Conservation (phyloP, 2,113 vertebrate species). For the Brachyistius frenatus region DNA sequence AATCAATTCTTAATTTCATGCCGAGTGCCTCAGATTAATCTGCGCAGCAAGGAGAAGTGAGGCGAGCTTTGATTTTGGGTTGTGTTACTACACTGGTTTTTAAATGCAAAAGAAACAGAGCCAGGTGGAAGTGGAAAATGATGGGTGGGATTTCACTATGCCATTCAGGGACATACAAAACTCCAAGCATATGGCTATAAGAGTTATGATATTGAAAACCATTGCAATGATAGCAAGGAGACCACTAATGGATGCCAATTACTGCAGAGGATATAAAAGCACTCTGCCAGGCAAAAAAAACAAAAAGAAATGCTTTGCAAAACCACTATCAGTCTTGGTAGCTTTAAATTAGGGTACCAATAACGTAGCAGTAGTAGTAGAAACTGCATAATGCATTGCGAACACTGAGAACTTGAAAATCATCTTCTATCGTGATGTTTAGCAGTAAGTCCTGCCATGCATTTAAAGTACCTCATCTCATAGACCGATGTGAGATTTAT, state of each 20-base stretch:
- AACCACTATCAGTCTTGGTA: constrained; percentile 10
- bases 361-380: constrained; percentile 41
- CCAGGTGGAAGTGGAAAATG: constrained; percentile 26
- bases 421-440: constrained; percentile 60
- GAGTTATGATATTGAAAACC: constrained; percentile 39
- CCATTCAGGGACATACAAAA: constrained; percentile 24
- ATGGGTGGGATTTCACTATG: constrained; percentile 10
- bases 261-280: constrained; percentile 28
- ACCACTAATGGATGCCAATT: constrained; percentile 31
- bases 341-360: constrained; percentile 52
- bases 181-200: constrained; percentile 13
- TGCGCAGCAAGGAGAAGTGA: constrained; percentile 56
- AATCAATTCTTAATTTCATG: constrained; percentile 89
- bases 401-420: constrained; percentile 38
- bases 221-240: constrained; percentile 33
- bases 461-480: constrained; percentile 74
- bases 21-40: constrained; percentile 82
- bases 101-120: constrained; percentile 41
- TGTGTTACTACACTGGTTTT: constrained; percentile 29
- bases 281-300: constrained; percentile 21
- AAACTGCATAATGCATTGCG: constrained; percentile 45
- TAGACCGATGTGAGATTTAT: constrained; percentile 60
- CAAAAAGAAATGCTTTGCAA: constrained; percentile 11
- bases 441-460: constrained; percentile 50
- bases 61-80: constrained; percentile 69